These are phyloP conservation scores for Abscondita cerata DNA, from an alignment of 2,888 invertebrate species.

Conservation along the genomic window DNA sequence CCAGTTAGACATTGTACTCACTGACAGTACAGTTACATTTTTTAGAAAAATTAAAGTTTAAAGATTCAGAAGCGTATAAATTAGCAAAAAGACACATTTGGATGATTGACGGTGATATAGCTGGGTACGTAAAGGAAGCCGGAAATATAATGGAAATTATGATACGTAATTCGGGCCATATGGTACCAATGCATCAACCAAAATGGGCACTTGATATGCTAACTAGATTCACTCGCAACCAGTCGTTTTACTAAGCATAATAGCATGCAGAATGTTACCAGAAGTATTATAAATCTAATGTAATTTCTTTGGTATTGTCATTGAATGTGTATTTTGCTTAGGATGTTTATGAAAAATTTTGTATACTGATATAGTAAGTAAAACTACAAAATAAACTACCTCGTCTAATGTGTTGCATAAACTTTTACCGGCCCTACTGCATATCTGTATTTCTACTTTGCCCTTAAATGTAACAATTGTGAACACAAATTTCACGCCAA, in stretches of 20 bases:
- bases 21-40: constrained; percentile 76
- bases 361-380: no score
- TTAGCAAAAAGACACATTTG: constrained; percentile 71
- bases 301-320: no score
- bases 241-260: constrained; percentile 48
- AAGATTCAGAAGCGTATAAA: constrained; percentile 69
- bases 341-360: no score
- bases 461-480: no score
- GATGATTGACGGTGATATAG: constrained; percentile 71
- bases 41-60: constrained; percentile 74
- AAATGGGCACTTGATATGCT: constrained; percentile 79
- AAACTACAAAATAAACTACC: no score
- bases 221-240: constrained; percentile 60
- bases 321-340: no score
- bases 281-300: no score
- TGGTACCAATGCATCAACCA: constrained; percentile 82
- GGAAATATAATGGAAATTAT: constrained; percentile 76
- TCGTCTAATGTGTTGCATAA: no score
- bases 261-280: no score
- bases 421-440: no score
- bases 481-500: no score
- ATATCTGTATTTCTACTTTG: no score
- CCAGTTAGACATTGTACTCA: constrained; percentile 89
- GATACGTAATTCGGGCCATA: constrained; percentile 81
- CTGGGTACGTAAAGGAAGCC: constrained; percentile 77